phyloP scores from a whole-genome alignment of 1,140 invertebrate genomes.

The Pararge aegeria region DNA sequence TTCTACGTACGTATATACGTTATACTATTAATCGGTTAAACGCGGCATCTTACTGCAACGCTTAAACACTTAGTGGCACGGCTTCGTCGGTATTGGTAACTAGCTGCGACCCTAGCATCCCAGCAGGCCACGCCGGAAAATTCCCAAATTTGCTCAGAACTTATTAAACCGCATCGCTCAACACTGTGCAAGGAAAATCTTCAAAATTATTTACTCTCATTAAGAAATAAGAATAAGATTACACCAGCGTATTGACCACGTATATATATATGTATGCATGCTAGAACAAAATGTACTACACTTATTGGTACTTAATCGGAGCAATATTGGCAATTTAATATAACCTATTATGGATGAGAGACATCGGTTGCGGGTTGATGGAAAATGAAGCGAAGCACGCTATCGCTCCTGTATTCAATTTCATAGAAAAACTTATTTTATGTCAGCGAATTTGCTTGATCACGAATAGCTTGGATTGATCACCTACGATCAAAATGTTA shows the following conservation, averaged over 20 bases:
- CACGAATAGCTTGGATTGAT: constrained; percentile 53
- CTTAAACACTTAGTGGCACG: no score
- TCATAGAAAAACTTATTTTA: constrained; percentile 69
- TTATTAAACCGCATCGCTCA: no score
- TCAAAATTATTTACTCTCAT: no score
- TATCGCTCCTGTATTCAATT: constrained; percentile 63
- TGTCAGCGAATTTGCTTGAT: constrained; percentile 45
- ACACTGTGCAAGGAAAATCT: no score
- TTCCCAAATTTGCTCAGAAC: no score
- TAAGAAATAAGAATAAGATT: no score
- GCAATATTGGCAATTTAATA: constrained; percentile 62
- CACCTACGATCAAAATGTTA: constrained; percentile 16
- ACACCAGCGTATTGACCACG: not conserved
- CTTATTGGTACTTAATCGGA: constrained; percentile 49
- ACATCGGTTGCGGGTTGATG: constrained; percentile 53
- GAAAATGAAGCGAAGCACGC: constrained; percentile 61
- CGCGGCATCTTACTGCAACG: no score
- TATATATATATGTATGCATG: not conserved
- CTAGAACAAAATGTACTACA: constrained; percentile 34
- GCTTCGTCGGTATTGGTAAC: no score
- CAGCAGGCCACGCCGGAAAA: no score
- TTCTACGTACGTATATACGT: no score
- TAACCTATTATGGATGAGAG: constrained; percentile 57
- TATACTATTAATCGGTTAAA: no score
- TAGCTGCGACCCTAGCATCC: no score